Base-by-base conservation (phyloP, 2,113 vertebrate genomes). In the Scartelaos histophorus region DNA sequence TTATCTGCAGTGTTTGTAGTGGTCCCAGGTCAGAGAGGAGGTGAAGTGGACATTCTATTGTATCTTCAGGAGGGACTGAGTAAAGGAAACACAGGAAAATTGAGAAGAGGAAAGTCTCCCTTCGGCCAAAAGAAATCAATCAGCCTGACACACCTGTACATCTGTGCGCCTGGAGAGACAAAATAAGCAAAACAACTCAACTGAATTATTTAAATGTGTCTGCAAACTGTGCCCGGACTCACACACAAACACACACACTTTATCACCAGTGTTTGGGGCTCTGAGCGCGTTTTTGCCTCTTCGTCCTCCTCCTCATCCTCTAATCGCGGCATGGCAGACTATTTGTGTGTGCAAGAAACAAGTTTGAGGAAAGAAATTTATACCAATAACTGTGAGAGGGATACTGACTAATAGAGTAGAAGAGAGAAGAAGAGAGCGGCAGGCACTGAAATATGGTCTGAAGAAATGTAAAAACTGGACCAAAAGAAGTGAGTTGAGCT, bases 271-370 rank as follows among this genome's bases (percentile, higher is more conserved):
- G 71, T 81, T 82, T 82, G 70, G 79, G 73, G 84, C 80, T 83
- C 62, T 66, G 47, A 83, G 80, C 77, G 29, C 75, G 29, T 46
- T 84, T 68, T 73, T 73, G 60, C 49, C 49, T 74, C 53, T 35
- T 67, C 58, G 60, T 47, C 79, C 70, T 53, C 69, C 46, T 78
- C 80, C 79, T 71, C 69, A 74, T 66, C 69, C 81, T 76, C 49
- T 88, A 86, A 90, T 90, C 84, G 82, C 79, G 76, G 82, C 75
- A 79, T 87, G 82, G 70, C 84, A 85, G 82, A 75, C 80, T 64
- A 57, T 60, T 79, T 75, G 60, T 71, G 49, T 74, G 62, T 67
- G 76, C 73, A 53, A 17, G 67, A 66, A 71, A 66, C 57, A 13
- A 45, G 49, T 62, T 69, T 51, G 35, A 74, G 70, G 67, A 84